Conservation (phyloP, 2,888 invertebrate species). For the Leucophenga maculata region DNA sequence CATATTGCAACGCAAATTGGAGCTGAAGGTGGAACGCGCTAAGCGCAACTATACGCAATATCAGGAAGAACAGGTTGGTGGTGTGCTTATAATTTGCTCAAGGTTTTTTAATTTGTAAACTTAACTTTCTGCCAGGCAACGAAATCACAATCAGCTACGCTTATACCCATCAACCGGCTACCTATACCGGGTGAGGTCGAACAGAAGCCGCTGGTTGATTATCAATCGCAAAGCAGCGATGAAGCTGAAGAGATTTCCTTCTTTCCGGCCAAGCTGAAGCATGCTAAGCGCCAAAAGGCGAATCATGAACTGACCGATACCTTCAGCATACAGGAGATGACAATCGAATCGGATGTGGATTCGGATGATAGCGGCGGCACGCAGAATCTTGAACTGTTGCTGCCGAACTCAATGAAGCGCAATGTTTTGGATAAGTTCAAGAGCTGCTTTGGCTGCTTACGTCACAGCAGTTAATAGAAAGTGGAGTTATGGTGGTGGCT, state of each 20-base stretch:
- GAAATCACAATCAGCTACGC: slow-evolving; percentile 68
- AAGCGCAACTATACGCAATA: slow-evolving; percentile 70
- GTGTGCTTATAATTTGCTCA: neutral
- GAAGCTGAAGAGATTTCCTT: slow-evolving; percentile 71
- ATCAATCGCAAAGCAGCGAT: slow-evolving; percentile 71
- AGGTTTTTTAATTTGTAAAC: slow-evolving; percentile 17
- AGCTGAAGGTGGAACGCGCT: slow-evolving; percentile 72
- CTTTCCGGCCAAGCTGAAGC: slow-evolving; percentile 67
- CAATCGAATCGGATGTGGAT: slow-evolving; percentile 70
- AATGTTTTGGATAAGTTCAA: slow-evolving; percentile 62
- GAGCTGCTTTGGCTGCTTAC: slow-evolving; percentile 60
- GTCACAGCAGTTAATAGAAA: slow-evolving; percentile 55
- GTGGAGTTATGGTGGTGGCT: neutral
- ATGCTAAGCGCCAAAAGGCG: slow-evolving; percentile 53
- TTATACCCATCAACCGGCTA: slow-evolving; percentile 71
- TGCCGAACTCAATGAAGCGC: slow-evolving; percentile 64
- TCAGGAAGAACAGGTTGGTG: slow-evolving; percentile 64
- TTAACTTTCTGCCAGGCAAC: slow-evolving; percentile 50
- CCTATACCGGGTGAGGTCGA: slow-evolving; percentile 70
- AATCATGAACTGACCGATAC: slow-evolving; percentile 70
- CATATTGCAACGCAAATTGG: slow-evolving; percentile 71
- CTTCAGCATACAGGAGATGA: slow-evolving; percentile 73
- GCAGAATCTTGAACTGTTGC: slow-evolving; percentile 70
- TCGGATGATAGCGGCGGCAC: slow-evolving; percentile 70
- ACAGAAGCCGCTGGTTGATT: slow-evolving; percentile 71